Base-by-base conservation (phyloP, 2,797 vertebrate species). In the Hapalemur alaotrensis region DNA sequence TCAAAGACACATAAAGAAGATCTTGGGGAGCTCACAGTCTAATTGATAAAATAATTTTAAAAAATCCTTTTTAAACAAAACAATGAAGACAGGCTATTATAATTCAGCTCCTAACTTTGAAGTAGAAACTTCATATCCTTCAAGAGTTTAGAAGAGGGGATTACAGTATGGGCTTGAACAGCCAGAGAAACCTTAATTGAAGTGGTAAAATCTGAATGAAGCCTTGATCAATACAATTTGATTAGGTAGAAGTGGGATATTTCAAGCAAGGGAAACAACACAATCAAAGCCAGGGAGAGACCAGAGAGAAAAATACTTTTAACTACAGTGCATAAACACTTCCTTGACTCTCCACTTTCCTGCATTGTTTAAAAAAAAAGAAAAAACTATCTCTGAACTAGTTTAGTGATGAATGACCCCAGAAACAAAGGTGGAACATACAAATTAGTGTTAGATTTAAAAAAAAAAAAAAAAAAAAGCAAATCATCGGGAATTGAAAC, bases 401-500 rank as follows among this genome's bases (percentile, higher is more conserved):
- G 82, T 18, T 73, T 57, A 80, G 73, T 85, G 92, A 95, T 67
- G 91, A 96, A 81, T 41, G 57, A 12, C 30, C 46, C 59, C 80
- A 91, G 63, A 95, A 89, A 93, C 63, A 95, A 87, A 91, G 57
- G 46, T 41, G 72, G 35, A 76, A 48, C 72, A 93, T 70, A 93
- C 38, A 93, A 94, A 97, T 92, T 82, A 95, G 22, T 81, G 87
- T 61, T 22, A 59, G 73, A 89, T 3, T 22, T 48, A 1, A 14
- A 79, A 35, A 35, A 9, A 32, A 25, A 35, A 9, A 32, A 25
- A 43, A 43, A 52, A 91, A 81, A 65, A 38, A 96, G 63, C 92
- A 95, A 97, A 96, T 93, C 89, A 96, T 96, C 84, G 88, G 93
- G 76, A 91, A 73, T 94, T 75, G 86, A 88, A 97, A 85, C n/a